Evolutionary conservation across 2,113 vertebrate species (phyloP).

Genomic region (Pterocles burchelli): DNA sequence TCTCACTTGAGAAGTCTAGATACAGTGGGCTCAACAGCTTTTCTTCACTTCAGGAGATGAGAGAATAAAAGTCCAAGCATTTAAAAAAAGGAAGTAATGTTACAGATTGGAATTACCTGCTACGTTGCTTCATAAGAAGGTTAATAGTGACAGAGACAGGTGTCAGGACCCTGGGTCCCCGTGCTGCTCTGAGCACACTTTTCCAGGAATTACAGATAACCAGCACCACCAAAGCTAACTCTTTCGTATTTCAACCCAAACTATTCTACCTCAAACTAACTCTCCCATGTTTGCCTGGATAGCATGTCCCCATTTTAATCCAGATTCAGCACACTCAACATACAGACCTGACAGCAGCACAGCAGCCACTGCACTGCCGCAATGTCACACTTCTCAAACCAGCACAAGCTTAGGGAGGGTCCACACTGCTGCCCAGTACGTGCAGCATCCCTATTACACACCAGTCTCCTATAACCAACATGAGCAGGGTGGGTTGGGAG

Average conservation of each 20-base stretch:
- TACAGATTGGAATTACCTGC: background rate
- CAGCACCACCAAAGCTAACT: background rate
- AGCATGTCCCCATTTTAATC: background rate
- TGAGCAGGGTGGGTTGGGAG: background rate
- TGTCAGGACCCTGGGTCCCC: background rate
- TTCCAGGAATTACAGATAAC: background rate
- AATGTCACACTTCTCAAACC: background rate
- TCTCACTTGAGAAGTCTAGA: background rate
- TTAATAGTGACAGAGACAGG: background rate
- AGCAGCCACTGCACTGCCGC: background rate
- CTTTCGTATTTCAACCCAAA: background rate
- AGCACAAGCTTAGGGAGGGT: background rate
- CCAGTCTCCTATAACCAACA: no score
- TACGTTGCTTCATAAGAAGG: background rate
- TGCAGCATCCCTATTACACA: background rate
- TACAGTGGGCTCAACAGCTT: background rate
- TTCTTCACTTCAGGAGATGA: background rate
- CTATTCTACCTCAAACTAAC: background rate
- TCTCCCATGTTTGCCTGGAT: background rate
- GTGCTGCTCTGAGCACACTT: background rate
- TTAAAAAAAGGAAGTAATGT: background rate
- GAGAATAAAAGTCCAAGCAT: background rate
- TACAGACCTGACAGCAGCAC: accelerated
- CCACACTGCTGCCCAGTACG: accelerated
- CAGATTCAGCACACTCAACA: background rate